A percentile compares a stretch with the other conserved stretches of the same genome.
These are phyloP conservation scores for Phocoena sinus DNA, from an alignment of 2,113 vertebrate species.

Conservation along the genomic window DNA sequence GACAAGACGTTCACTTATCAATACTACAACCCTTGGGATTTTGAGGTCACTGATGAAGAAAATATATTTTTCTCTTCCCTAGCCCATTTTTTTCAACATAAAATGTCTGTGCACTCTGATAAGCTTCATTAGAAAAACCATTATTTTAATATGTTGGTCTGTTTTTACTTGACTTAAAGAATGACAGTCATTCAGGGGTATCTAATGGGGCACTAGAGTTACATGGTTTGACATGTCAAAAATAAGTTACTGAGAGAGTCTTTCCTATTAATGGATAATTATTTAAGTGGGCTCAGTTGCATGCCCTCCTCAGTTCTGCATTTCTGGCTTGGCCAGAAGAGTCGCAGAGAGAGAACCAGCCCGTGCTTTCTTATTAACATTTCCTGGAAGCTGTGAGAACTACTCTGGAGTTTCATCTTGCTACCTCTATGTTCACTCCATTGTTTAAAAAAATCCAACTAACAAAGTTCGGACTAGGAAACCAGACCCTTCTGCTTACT, in stretches of 20 bases:
- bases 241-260: background rate
- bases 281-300: background rate
- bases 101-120: background rate
- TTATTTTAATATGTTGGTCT: background rate
- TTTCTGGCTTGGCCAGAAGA: background rate
- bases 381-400: background rate
- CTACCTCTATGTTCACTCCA: background rate
- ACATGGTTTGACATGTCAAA: background rate
- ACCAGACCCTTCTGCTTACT: background rate
- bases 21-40: background rate
- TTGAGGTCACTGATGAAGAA: background rate
- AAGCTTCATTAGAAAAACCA: constrained; percentile 25
- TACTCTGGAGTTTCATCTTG: background rate
- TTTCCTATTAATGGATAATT: background rate
- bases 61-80: background rate
- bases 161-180: constrained; percentile 29
- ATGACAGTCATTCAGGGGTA: background rate
- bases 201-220: background rate
- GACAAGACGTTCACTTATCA: background rate
- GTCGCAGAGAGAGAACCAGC: background rate
- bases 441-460: background rate
- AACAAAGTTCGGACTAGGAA: background rate
- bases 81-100: background rate
- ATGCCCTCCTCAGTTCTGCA: background rate
- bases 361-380: background rate